Conservation (phyloP, 2,113 vertebrate species). For the Misgurnus mizolepis region DNA sequence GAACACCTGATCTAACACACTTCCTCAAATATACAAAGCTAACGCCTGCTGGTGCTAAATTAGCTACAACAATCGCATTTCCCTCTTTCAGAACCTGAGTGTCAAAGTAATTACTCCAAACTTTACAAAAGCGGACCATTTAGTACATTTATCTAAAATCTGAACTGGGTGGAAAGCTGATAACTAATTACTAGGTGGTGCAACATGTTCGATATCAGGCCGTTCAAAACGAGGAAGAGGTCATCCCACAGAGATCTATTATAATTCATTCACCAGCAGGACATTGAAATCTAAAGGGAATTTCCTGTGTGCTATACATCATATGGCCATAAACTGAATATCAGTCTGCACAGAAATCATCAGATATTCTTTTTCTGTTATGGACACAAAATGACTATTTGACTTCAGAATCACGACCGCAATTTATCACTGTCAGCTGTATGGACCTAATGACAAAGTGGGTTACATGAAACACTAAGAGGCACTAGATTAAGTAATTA, state of each 20-base stretch:
- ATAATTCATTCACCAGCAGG: conserved; percentile 16
- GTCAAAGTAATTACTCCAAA: no score
- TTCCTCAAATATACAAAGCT: conserved; percentile 11
- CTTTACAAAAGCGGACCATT: neutral
- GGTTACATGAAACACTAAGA: neutral
- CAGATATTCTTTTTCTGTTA: neutral
- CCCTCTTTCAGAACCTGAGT: neutral
- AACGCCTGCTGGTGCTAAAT: neutral
- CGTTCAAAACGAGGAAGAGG: neutral
- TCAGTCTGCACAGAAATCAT: neutral
- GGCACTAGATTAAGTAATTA: neutral
- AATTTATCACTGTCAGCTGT: neutral
- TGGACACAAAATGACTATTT: no score
- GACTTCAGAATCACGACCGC: neutral
- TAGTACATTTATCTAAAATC: no score
- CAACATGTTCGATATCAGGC: neutral
- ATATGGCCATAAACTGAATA: neutral
- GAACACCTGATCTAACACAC: conserved; percentile 21
- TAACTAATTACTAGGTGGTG: no score
- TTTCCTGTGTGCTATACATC: neutral
- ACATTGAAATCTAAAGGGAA: conserved; percentile 12
- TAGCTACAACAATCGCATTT: conserved; percentile 9
- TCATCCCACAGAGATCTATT: neutral
- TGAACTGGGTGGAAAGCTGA: no score
- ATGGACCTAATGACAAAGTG: neutral